Conservation (phyloP, 2,888 invertebrate genomes). For the Amphiduros pacificus region DNA sequence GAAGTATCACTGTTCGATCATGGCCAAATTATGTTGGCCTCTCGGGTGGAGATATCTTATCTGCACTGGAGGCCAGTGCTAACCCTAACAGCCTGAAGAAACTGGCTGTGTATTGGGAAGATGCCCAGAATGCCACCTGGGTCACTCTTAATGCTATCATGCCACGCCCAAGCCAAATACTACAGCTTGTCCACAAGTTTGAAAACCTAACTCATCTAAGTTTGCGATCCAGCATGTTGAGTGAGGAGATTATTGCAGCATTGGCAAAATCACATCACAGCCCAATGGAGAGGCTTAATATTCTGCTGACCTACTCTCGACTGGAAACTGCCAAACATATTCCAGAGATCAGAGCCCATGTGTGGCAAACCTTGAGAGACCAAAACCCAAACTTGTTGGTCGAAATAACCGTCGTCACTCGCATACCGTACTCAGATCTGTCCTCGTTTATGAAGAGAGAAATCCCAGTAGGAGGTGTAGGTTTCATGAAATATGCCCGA, state of each 20-base stretch:
- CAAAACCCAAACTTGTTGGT: slow-evolving; percentile 38
- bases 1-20: slow-evolving; percentile 33
- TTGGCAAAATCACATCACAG: slow-evolving; percentile 31
- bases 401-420: slow-evolving; percentile 37
- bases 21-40: slow-evolving; percentile 43
- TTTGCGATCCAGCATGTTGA: slow-evolving; percentile 43
- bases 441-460: slow-evolving; percentile 39
- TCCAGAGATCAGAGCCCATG: slow-evolving; percentile 33
- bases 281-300: slow-evolving; percentile 34
- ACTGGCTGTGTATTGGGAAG: slow-evolving; percentile 39
- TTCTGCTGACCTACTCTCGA: slow-evolving; percentile 38
- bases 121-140: slow-evolving; percentile 33
- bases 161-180: slow-evolving; percentile 27
- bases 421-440: slow-evolving; percentile 37
- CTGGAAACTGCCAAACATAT: slow-evolving; percentile 24
- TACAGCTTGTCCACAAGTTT: slow-evolving; percentile 32
- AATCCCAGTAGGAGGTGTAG: slow-evolving; percentile 36
- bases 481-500: slow-evolving; percentile 37
- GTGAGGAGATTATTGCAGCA: slow-evolving; percentile 33
- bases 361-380: slow-evolving; percentile 35
- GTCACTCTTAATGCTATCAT: slow-evolving; percentile 39
- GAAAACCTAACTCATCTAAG: slow-evolving; percentile 34
- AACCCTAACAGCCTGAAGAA: slow-evolving; percentile 38
- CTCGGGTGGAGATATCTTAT: slow-evolving; percentile 34
- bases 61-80: slow-evolving; percentile 36